Percentiles rank a stretch among this genome's conserved stretches.
These are phyloP conservation scores for Habropoda laboriosa DNA, from an alignment of 1,140 invertebrate genomes.

Conservation along the genomic window DNA sequence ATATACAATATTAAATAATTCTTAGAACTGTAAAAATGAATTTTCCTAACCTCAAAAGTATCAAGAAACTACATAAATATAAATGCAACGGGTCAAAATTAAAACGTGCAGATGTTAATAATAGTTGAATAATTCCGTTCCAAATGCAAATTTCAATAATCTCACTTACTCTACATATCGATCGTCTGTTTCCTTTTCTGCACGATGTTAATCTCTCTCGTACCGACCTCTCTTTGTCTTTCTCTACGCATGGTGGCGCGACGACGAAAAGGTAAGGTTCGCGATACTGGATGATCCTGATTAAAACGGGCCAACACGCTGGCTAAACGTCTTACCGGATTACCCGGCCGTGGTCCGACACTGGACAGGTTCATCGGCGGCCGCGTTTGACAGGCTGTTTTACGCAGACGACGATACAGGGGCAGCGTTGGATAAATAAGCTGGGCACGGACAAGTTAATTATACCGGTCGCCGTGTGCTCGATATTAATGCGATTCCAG, in stretches of 20 bases:
- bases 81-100: no score
- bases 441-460: slow-evolving; percentile 17
- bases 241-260: neutral
- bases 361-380: slow-evolving; percentile 25
- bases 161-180: no score
- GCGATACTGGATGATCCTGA: slow-evolving; percentile 52
- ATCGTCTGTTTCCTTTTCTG: no score
- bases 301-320: slow-evolving; percentile 33
- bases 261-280: neutral
- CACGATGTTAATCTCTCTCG: no score
- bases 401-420: neutral
- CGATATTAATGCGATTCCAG: neutral
- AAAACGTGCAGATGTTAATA: no score
- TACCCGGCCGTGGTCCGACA: slow-evolving; percentile 1
- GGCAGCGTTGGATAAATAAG: neutral
- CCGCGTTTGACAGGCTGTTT: slow-evolving; percentile 18
- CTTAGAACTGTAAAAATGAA: no score
- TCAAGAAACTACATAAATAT: no score
- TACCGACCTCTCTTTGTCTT: no score
- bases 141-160: no score
- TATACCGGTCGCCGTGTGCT: neutral
- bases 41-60: no score
- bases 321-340: slow-evolving; percentile 47
- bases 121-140: no score
- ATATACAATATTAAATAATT: no score